Base-by-base conservation (phyloP, 2,797 vertebrate genomes). In the Sarcophilus harrisii region DNA sequence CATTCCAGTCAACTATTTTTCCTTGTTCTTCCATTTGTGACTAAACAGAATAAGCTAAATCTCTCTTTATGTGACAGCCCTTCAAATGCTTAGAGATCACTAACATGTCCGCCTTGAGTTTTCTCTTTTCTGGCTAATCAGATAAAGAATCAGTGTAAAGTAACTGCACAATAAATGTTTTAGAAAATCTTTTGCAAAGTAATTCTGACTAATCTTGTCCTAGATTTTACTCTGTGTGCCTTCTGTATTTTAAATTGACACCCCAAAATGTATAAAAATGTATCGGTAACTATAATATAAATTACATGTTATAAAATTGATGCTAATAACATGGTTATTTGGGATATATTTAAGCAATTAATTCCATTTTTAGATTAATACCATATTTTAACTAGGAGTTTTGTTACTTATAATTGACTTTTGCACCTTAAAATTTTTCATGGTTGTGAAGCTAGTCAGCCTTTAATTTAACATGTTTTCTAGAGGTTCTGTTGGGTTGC, bases 201-300 rank as follows among this genome's bases (percentile, higher is more conserved):
- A 81, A 92, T 90, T n/a, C 28, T 93, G n/a, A 92, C 49, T 96
- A 58, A 96, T 93, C 92, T 95, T 6, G 92, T 93, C 24, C 38
- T 81, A 81, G 38, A 81, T 81, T 38, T 45, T 45, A 45, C 38
- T 87, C 38, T 27, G 3, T 49, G 21, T 87, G 21, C 73, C 73
- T 87, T 45, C 21, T 11, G 9, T 87, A n/a, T 38, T 73, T 38
- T 38, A 73, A 73, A 73, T 73, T 73, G 62, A 73, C 32, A n/a
- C 18, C 62, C 32, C 62, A 73, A 81, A 81, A 45, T 45, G 66
- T 16, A n/a, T 81, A 38, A 38, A 38, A 21, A 38, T 81, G 1
- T 38, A 45, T 45, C 18, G 21, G 18, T 24, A 96, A 28, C 0
- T 45, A 0, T 90, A 73, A 2, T 94, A 58, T 95, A 93, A 58